Evolutionary conservation across 2,888 invertebrate species (phyloP), one percentile per base, ranked within the genome.

Genomic region (Athetis lepigone): DNA sequence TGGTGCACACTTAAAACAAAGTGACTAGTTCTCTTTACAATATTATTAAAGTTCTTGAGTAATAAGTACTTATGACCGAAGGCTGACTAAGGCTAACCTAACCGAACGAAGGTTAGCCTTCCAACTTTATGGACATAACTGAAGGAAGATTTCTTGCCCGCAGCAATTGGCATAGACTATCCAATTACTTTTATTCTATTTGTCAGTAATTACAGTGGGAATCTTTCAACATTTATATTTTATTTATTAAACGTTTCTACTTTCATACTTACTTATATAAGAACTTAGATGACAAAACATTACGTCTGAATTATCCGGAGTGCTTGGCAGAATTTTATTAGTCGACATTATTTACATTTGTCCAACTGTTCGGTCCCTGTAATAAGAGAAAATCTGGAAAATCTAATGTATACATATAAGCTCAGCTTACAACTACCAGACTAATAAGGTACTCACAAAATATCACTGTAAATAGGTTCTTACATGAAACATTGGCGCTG

Each of bases 11-110:
- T 51, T 29, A 37, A 42, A 23, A 8, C 6, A 18, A 23, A 59
- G 37, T 68, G 3, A 37, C 1, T 59, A 23, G 46, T 52, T 47
- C 51, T 59, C 27, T 46, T 36, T 13, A 29, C 16, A 51, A 42
- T 23, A 36, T 37, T 40, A 50, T 40, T n/a, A 18, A 50, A 50
- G n/a, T 36, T n/a, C n/a, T 21, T 16, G 23, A 18, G 40, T 42
- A 9, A n/a, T 40, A 33, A 40, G 29, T 23, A 19, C 9, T 19
- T 29, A 21, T 7, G 6, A 18, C 19, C 21, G 2, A 21, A 33
- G 8, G 13, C 25, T 11, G n/a, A n/a, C n/a, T n/a, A n/a, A n/a
- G n/a, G n/a, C n/a, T n/a, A n/a, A n/a, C n/a, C n/a, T n/a, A n/a
- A n/a, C n/a, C n/a, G n/a, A n/a, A n/a, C n/a, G n/a, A n/a, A n/a